A percentile compares a stretch with the other conserved stretches of the same genome.
Evolutionary conservation across 2,797 vertebrate species (phyloP).

Genomic region (Anas acuta): DNA sequence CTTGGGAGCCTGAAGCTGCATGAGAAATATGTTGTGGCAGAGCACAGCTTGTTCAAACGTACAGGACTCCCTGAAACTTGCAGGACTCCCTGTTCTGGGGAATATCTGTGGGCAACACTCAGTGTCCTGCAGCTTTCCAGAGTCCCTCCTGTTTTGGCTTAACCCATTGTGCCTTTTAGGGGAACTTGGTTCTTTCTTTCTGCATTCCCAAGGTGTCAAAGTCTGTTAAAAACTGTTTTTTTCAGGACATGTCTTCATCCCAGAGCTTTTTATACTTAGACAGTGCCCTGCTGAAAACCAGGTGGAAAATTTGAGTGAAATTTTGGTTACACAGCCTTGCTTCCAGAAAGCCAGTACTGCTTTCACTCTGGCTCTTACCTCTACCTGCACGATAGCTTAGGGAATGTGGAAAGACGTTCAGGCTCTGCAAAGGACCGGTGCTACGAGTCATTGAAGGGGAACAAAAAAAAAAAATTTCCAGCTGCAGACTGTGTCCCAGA

Average conservation of each 20-base stretch:
- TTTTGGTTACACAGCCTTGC: not conserved
- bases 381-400: not conserved
- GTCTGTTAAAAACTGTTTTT: not conserved
- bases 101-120: fast-evolving
- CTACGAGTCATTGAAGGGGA: not conserved
- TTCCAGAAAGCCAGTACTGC: not conserved
- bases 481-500: not conserved
- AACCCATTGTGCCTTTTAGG: not conserved
- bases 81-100: not conserved
- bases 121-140: not conserved
- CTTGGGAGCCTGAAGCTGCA: not conserved
- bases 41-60: not conserved
- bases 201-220: not conserved
- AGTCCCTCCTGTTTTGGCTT: not conserved
- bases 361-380: not conserved
- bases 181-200: not conserved
- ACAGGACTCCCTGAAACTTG: not conserved
- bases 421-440: not conserved
- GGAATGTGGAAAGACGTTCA: not conserved
- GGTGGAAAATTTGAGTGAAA: fast-evolving
- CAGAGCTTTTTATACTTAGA: not conserved
- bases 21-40: not conserved
- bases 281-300: not conserved
- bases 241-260: not conserved
- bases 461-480: no score